Evolutionary conservation across 2,888 invertebrate genomes (phyloP).

Genomic region (Formica aserva): DNA sequence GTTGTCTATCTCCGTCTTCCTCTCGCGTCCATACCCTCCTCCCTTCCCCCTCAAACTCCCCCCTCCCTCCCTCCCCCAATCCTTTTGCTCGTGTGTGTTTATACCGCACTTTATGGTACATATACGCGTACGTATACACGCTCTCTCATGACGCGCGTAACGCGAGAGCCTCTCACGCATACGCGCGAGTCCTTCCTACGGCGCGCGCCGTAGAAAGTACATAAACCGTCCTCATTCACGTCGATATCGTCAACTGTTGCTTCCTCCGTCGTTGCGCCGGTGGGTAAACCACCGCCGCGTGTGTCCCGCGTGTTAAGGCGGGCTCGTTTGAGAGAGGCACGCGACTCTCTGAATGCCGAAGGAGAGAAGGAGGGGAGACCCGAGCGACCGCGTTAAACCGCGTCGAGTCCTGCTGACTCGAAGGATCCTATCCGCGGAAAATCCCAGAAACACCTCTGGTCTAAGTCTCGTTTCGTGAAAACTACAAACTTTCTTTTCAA

Average conservation of each 20-base stretch:
- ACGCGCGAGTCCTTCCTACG: conserved; percentile 59
- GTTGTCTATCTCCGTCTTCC: conserved; percentile 56
- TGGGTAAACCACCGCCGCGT: conserved; percentile 47
- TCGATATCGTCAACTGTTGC: conserved; percentile 81
- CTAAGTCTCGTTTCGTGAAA: background rate
- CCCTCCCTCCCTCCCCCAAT: conserved; percentile 21
- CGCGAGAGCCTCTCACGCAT: conserved; percentile 72
- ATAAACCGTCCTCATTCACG: conserved; percentile 73
- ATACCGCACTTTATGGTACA: conserved; percentile 69
- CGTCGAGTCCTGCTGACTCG: background rate
- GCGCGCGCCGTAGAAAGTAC: conserved; percentile 70
- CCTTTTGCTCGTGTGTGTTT: conserved; percentile 66
- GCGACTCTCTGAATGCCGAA: conserved; percentile 21
- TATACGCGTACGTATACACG: conserved; percentile 57
- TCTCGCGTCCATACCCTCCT: conserved; percentile 6
- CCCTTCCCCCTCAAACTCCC: conserved; percentile 2
- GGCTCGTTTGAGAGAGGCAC: conserved; percentile 39
- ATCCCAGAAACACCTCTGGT: background rate
- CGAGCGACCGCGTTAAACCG: background rate
- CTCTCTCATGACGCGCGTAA: conserved; percentile 58
- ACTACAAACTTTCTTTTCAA: background rate
- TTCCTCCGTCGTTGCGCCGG: conserved; percentile 65
- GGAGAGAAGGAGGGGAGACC: background rate
- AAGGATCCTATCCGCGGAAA: background rate
- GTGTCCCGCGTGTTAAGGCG: conserved; percentile 52